Percentiles rank a stretch among this genome's conserved stretches.
Conservation (phyloP, 2,113 vertebrate genomes). For the Propithecus coquereli region DNA sequence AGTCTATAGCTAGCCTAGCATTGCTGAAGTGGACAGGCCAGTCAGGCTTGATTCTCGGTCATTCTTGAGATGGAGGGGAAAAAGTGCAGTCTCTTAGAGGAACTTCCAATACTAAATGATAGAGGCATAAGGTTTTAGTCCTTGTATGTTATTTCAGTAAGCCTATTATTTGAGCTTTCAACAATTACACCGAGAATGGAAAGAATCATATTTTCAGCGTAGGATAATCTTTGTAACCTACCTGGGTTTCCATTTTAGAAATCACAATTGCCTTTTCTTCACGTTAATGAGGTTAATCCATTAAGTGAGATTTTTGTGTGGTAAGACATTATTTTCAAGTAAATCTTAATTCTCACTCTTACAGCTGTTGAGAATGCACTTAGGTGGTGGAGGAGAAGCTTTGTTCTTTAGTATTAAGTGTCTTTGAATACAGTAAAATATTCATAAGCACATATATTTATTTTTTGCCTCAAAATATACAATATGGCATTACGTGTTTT, state of each 20-base stretch:
- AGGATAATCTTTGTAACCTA: background rate
- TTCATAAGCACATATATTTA: background rate
- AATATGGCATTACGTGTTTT: background rate
- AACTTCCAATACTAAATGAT: background rate
- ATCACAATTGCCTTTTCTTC: background rate
- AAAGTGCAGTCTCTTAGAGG: background rate
- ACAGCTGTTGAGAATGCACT: background rate
- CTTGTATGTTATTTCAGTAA: background rate
- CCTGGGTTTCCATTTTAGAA: background rate
- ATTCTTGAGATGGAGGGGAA: slow-evolving; percentile 48
- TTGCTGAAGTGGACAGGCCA: background rate
- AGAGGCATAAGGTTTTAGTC: background rate
- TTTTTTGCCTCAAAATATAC: background rate
- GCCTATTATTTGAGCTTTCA: slow-evolving; percentile 26
- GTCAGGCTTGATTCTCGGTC: slow-evolving; percentile 62
- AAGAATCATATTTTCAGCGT: background rate
- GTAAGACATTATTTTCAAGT: slow-evolving; percentile 14
- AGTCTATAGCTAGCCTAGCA: slow-evolving; percentile 15
- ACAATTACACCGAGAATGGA: background rate
- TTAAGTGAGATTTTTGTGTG: background rate
- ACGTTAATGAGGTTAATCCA: background rate
- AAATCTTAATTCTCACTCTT: slow-evolving; percentile 2
- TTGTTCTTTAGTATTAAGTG: background rate
- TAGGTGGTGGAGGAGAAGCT: background rate
- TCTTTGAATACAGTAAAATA: background rate